Percentiles rank a stretch among this genome's conserved stretches.
Evolutionary conservation across 1,140 invertebrate species (phyloP).

Genomic region (Vanessa tameamea): DNA sequence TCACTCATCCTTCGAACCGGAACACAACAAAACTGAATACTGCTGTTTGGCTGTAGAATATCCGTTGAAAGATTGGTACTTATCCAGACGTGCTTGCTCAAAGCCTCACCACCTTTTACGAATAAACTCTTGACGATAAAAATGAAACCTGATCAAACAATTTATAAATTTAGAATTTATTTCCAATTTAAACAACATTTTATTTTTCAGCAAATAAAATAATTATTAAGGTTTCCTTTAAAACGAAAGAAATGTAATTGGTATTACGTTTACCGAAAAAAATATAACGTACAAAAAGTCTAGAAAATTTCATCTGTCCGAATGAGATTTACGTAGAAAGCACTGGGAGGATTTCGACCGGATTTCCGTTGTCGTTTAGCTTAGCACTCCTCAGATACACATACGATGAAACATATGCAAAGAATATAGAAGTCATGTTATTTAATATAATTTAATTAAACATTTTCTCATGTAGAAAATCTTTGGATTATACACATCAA

Average conservation of each 20-base stretch:
- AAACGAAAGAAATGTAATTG: not conserved
- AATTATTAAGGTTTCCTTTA: not conserved
- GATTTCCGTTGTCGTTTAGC: conserved; percentile 7
- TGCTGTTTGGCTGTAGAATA: too few species aligned
- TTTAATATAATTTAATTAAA: not conserved
- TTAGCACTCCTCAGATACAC: conserved; percentile 8
- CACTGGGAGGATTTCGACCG: conserved; percentile 4
- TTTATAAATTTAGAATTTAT: too few species aligned
- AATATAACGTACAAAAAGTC: not conserved
- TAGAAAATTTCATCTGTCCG: not conserved
- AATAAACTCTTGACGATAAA: too few species aligned
- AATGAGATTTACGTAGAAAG: conserved; percentile 8
- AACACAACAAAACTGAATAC: too few species aligned
- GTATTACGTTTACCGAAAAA: not conserved
- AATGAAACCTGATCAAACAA: too few species aligned
- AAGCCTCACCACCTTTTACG: too few species aligned
- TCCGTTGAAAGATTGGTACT: too few species aligned
- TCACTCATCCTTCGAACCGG: too few species aligned
- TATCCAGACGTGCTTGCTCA: too few species aligned
- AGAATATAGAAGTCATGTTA: not conserved
- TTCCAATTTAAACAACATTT: not conserved
- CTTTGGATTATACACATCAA: too few species aligned
- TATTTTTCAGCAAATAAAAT: too few species aligned
- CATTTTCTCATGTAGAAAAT: too few species aligned
- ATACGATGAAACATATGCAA: conserved; percentile 5